These are phyloP conservation scores for Burhinus oedicnemus DNA, from an alignment of 2,113 vertebrate species.

Conservation along the genomic window DNA sequence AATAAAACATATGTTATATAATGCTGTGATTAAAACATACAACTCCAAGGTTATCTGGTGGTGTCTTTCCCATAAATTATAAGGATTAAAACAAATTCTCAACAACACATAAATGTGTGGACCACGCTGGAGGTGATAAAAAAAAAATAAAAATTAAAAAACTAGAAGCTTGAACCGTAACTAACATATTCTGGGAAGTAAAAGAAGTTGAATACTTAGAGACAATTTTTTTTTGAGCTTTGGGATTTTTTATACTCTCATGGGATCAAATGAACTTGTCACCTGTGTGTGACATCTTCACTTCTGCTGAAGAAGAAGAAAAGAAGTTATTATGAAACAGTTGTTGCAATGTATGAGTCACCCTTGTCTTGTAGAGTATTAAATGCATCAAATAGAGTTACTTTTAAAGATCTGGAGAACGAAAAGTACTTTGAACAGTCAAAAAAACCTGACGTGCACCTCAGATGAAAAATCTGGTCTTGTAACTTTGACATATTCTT, in stretches of 20 bases:
- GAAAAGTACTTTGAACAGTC: neutral
- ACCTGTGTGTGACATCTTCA: neutral
- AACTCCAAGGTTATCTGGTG: neutral
- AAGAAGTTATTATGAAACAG: neutral
- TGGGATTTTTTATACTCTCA: neutral
- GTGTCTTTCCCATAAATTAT: neutral
- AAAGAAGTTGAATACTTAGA: neutral
- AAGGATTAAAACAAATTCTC: neutral
- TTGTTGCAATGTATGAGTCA: neutral
- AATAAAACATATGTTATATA: neutral
- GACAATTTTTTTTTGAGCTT: neutral
- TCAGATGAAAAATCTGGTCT: neutral
- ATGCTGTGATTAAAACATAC: neutral
- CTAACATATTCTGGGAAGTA: neutral
- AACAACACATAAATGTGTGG: neutral
- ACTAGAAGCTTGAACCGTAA: neutral
- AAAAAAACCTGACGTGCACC: neutral
- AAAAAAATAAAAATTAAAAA: neutral
- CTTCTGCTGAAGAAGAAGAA: constrained; percentile 2
- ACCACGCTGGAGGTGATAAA: neutral
- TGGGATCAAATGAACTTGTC: neutral
- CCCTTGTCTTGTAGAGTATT: neutral
- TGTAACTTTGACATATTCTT: constrained; percentile 10
- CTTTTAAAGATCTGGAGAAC: neutral
- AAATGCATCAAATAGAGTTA: neutral